Percentiles rank a stretch among this genome's conserved stretches.
Conservation (phyloP, 1,140 invertebrate genomes). For the Trichonephila inaurata region DNA sequence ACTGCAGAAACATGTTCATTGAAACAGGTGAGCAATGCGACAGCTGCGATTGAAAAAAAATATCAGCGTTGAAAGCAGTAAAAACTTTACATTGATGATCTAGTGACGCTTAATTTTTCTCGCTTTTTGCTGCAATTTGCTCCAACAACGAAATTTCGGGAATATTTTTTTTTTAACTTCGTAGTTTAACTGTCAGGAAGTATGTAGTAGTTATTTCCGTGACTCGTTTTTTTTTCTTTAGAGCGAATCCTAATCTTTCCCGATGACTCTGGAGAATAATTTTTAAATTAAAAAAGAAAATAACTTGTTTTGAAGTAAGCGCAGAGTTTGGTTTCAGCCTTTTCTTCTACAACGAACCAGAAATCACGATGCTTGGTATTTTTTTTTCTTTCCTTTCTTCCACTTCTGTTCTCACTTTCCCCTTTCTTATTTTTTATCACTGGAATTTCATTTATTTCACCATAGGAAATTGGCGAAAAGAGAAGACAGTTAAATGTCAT, state of each 20-base stretch:
- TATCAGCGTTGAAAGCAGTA: too few relatives aligned
- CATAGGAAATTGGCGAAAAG: background rate
- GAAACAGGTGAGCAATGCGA: background rate
- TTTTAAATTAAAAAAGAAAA: background rate
- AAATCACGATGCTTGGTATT: background rate
- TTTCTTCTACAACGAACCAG: background rate
- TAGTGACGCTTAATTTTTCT: background rate
- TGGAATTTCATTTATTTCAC: background rate
- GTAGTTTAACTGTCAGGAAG: background rate
- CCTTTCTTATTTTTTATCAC: background rate
- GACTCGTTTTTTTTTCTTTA: background rate
- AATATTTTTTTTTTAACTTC: background rate
- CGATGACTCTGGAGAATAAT: background rate
- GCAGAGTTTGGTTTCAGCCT: background rate
- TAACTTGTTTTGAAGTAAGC: constrained; percentile 24
- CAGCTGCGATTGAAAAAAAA: constrained; percentile 11
- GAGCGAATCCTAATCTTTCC: background rate
- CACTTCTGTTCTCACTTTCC: background rate
- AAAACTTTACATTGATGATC: background rate
- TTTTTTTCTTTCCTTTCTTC: too few relatives aligned
- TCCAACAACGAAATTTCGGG: too few relatives aligned
- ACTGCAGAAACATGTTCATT: constrained; percentile 20
- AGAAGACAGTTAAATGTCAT: constrained; percentile 28
- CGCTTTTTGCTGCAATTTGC: background rate
- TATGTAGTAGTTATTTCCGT: background rate